phyloP scores from a whole-genome alignment of 1,140 invertebrate species.

The Drosophila busckii region DNA sequence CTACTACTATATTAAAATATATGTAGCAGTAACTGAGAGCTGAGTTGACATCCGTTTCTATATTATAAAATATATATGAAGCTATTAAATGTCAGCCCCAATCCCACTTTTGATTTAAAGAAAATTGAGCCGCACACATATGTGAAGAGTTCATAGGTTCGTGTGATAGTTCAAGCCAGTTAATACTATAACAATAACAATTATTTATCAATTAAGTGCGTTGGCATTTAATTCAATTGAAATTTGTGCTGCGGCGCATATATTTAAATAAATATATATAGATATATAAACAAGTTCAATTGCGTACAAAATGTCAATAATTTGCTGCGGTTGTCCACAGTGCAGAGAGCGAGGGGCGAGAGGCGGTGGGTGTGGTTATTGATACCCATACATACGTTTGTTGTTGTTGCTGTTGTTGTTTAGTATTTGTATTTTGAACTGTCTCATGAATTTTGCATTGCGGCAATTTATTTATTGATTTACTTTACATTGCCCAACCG shows the following conservation, averaged over 20 bases:
- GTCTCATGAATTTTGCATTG: constrained; percentile 71
- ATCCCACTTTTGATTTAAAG: not conserved
- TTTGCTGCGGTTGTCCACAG: constrained; percentile 23
- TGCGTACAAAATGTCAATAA: constrained; percentile 73
- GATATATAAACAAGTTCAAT: constrained; percentile 53
- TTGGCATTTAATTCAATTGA: constrained; percentile 57
- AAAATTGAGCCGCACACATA: not conserved
- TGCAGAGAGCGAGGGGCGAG: not conserved
- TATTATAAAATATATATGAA: too few relatives aligned
- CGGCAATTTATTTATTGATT: constrained; percentile 74
- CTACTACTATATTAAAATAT: too few relatives aligned
- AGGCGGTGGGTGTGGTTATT: constrained; percentile 21
- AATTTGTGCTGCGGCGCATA: constrained; percentile 7
- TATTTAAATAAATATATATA: not conserved
- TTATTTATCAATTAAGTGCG: constrained; percentile 72
- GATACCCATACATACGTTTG: constrained; percentile 6
- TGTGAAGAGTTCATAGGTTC: not conserved
- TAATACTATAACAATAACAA: constrained; percentile 58
- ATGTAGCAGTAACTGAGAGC: not conserved
- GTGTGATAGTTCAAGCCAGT: constrained; percentile 28
- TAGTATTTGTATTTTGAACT: constrained; percentile 26
- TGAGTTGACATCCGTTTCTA: not conserved
- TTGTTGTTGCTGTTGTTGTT: constrained; percentile 32
- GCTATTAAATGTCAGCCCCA: too few relatives aligned
- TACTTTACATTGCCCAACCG: constrained; percentile 45